Base-by-base conservation (phyloP, 2,888 invertebrate species). In the Tetranychus truncatus region DNA sequence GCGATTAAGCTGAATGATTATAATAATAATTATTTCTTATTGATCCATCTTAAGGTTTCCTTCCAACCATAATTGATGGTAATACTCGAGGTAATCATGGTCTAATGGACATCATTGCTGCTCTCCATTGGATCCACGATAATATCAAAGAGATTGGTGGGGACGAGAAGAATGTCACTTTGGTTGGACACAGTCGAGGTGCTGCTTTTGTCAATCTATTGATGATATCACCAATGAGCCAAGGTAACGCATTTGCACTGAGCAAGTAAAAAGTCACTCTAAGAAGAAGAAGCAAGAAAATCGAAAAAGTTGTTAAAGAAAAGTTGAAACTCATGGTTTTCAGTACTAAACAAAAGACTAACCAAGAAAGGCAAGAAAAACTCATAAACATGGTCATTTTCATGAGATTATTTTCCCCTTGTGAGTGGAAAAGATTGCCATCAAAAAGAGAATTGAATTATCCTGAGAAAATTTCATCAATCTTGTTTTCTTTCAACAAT, bases 171-270 rank as follows among this genome's bases (percentile, higher is more conserved):
- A 90, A 91, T 81, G 92, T 99, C 75, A 96, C 96, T 0, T 85
- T 99, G 75, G 89, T 95, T 82, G 96, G 97, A 0, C 96, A 97
- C 82, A 96, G 95, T 1, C 91, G 93, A 2, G 97, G 97, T 0
- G 97, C 96, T 0, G 94, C 96, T 0, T 91, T 96, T 82, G 95
- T 97, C 80, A 94, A 96, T 84, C 91, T 96, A 82, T 88, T 99
- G 77, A 93, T 96, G 90, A 91, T 95, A 80, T 95, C 96, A 44
- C 95, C 96, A 0, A 93, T 95, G 80, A 89, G 92, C 73, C 90
- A 90, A 88, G 93, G 95, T 94, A 85, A 83, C 85, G 11, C 21
- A 20, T 11, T 66, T 20, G 7, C 18, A 9, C 1, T 66, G 1
- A 6, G 5, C n/a, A 66, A 66, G n/a, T 20, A 20, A 6, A n/a